Evolutionary conservation across 2,888 invertebrate species (phyloP), one percentile per base, ranked within the genome.

Genomic region (Meiosimyza platycephala): DNA sequence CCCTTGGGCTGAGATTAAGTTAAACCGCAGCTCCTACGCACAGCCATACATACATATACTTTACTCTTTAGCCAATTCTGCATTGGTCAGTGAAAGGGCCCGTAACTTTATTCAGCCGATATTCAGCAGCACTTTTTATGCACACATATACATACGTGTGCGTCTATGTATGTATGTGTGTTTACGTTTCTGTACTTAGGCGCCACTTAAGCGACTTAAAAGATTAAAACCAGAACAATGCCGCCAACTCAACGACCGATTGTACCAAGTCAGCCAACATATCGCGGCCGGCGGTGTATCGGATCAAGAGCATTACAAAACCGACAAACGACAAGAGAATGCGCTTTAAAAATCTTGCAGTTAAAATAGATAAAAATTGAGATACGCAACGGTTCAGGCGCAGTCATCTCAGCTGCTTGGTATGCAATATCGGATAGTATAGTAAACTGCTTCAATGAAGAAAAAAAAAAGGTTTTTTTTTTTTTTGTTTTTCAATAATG

Each of bases 291-390:
- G 28, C 54, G 63, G 51, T 52, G 40, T 62, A 57, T 51, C 71
- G 52, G 47, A 51, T 63, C 54, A 48, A 54, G 63, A 50, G 62
- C 69, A 72, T 69, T 80, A 82, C 82, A 83, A 40, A 83, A 82
- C 82, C 82, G 84, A 83, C 83, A 83, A 83, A 82, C 82, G 83
- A 84, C 84, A 84, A 81, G 84, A 82, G 84, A 85, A 84, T 84
- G 84, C 82, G 84, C 84, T 84, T 84, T 84, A 84, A 84, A n/a
- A 83, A 84, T 80, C 82, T 78, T 79, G 79, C 82, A 81, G 81
- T 84, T 80, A 82, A 82, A 81, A 81, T 82, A 82, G 83, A 84
- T 83, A 84, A 84, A 84, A 80, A 77, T 74, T 52, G 40, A 69
- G 60, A 69, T 69, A 59, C 52, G 60, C 47, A 12, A 22, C 54